Evolutionary conservation across 2,888 invertebrate genomes (phyloP), one percentile per base, ranked within the genome.

Genomic region (Cryptocephalus primarius): DNA sequence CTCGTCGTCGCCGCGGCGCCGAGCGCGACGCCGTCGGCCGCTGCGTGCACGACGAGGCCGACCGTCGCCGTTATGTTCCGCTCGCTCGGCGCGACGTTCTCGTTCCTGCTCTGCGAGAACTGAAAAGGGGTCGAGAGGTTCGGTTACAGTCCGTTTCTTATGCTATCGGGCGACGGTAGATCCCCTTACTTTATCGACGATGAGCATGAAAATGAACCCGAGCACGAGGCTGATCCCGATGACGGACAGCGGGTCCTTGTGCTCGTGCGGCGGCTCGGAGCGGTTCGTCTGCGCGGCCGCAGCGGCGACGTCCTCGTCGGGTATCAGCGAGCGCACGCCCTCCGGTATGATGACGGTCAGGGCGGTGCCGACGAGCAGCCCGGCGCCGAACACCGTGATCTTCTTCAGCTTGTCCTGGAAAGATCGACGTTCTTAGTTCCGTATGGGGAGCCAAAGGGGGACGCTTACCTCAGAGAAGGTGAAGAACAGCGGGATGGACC

Each of bases 1-100:
- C 91, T 87, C 0, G 96, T 94, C 1, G 93, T 92, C 0, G 96
- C 95, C 0, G 97, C 97, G 1, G 97, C 96, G n/a, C 97, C 99
- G 11, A 99, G 70, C 0, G 97, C 97, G 9, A 99, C 84, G 2
- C 97, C 97, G 72, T 99, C 97, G 47, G 96, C 96, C 56, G 97
- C 97, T 1, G 99, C 96, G 67, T 99, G 99, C 0, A 99, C 97
- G 0, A 99, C 94, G 4, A 99, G 73, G 0, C 99, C 99, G 1
- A 99, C 75, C 0, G 99, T 99, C 0, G 97, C 95, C 0, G 96
- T 96, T 39, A 93, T 80, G 58, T 87, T 88, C 57, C 80, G 79
- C 59, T 86, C 85, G 0, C 75, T 70, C 0, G 78, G 78, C 49
- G 76, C 77, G 8, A 72, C 72, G 44, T 80, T 75, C 57, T 83